A percentile compares a stretch with the other conserved stretches of the same genome.
Conservation (phyloP, 2,113 vertebrate genomes). For the Shinisaurus crocodilurus region DNA sequence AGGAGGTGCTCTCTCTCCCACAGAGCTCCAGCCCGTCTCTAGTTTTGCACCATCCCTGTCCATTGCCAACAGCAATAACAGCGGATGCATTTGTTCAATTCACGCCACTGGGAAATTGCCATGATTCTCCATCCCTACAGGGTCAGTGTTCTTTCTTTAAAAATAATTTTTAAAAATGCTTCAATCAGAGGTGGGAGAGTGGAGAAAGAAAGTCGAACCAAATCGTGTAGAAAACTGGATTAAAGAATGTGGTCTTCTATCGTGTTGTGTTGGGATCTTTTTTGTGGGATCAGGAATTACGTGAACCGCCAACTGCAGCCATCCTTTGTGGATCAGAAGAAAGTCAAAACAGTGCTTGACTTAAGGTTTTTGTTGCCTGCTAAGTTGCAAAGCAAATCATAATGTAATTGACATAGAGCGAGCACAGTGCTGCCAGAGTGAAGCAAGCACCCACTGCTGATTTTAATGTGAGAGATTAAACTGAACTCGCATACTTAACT, state of each 20-base stretch:
- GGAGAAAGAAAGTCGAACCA: background rate
- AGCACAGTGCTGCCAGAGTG: background rate
- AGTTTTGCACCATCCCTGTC: background rate
- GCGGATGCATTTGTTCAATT: background rate
- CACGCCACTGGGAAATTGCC: background rate
- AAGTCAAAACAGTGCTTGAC: background rate
- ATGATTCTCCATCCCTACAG: background rate
- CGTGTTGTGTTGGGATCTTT: background rate
- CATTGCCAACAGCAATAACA: background rate
- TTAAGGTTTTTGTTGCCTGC: background rate
- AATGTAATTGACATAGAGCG: background rate
- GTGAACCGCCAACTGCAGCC: background rate
- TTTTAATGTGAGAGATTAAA: background rate
- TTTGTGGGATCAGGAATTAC: background rate
- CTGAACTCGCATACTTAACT: background rate
- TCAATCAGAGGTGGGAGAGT: background rate
- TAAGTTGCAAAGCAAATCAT: background rate
- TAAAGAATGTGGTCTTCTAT: background rate
- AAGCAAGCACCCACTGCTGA: background rate
- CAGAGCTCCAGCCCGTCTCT: background rate
- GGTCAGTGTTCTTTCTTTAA: background rate
- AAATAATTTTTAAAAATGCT: background rate
- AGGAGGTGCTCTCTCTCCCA: background rate
- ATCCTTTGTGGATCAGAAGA: background rate
- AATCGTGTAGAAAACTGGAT: background rate